These are phyloP conservation scores for Mimachlamys varia DNA, from an alignment of 2,888 invertebrate species.

Conservation along the genomic window DNA sequence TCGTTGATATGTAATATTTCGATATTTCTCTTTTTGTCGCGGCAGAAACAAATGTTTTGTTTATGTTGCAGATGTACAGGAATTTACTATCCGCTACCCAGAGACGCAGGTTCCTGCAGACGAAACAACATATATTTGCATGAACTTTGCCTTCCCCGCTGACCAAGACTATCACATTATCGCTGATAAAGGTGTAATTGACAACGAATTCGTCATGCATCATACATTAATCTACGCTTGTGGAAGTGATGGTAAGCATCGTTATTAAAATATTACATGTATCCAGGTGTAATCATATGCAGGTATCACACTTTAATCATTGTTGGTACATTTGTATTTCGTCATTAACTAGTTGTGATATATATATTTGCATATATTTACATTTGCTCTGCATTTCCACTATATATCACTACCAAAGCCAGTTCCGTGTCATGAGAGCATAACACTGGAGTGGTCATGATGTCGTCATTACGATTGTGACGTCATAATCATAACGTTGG, in stretches of 20 bases:
- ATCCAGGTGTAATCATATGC: neutral
- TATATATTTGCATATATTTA: too few species aligned
- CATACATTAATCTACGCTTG: neutral
- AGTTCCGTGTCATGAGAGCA: too few species aligned
- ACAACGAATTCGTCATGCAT: slow-evolving; percentile 2
- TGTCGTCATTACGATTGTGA: too few species aligned
- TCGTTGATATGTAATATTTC: too few species aligned
- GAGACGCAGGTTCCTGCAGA: neutral
- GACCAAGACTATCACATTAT: neutral
- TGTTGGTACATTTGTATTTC: too few species aligned
- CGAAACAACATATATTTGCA: neutral
- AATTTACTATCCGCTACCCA: neutral
- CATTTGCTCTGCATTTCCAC: too few species aligned
- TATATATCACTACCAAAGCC: too few species aligned
- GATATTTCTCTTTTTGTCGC: too few species aligned
- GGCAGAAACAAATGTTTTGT: neutral
- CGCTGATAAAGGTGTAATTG: neutral
- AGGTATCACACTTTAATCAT: too few species aligned
- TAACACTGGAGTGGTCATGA: too few species aligned
- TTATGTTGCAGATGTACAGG: neutral
- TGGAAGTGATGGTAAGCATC: neutral
- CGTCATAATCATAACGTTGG: too few species aligned
- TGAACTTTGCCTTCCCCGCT: neutral
- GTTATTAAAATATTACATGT: neutral
- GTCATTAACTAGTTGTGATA: too few species aligned